A percentile compares a stretch with the other conserved stretches of the same genome.
Conservation (phyloP, 2,797 vertebrate species). For the Hyperoplus lanceolatus region DNA sequence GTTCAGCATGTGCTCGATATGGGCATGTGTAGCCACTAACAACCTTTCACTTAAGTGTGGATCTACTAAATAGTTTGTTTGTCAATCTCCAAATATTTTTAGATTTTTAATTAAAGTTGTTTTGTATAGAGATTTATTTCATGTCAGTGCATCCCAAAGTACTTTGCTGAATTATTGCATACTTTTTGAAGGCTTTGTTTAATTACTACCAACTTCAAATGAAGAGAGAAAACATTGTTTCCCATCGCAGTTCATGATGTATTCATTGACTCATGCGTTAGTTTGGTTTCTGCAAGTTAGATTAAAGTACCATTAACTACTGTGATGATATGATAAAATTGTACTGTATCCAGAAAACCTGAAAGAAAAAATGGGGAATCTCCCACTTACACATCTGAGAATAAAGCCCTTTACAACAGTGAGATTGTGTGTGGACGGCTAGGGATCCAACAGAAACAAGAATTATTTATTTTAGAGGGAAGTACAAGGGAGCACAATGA, state of each 20-base stretch:
- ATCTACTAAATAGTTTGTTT: slow-evolving; percentile 25
- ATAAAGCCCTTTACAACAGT: slow-evolving; percentile 25
- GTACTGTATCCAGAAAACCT: slow-evolving; percentile 23
- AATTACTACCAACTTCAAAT: not conserved
- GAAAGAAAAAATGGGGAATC: slow-evolving; percentile 24
- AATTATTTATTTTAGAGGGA: slow-evolving; percentile 71
- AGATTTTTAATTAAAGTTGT: slow-evolving; percentile 2
- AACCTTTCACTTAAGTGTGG: slow-evolving; percentile 37
- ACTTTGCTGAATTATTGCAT: not conserved
- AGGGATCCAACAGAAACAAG: slow-evolving; percentile 61
- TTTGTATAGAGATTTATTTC: not conserved
- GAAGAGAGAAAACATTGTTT: not conserved
- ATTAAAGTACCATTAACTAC: slow-evolving; percentile 21
- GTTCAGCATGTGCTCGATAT: slow-evolving; percentile 75
- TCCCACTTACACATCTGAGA: slow-evolving; percentile 31
- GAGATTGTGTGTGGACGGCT: slow-evolving; percentile 40
- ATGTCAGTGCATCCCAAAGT: not conserved
- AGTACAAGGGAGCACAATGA: slow-evolving; percentile 41
- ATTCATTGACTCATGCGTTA: no score
- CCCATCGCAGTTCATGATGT: no score
- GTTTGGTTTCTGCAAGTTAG: slow-evolving; percentile 27
- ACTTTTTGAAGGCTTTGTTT: not conserved
- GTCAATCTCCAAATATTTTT: not conserved
- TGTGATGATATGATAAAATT: slow-evolving; percentile 21
- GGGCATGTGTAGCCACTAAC: slow-evolving; percentile 70